These are phyloP conservation scores for Antitype chi DNA, from an alignment of 2,888 invertebrate species.

Conservation along the genomic window DNA sequence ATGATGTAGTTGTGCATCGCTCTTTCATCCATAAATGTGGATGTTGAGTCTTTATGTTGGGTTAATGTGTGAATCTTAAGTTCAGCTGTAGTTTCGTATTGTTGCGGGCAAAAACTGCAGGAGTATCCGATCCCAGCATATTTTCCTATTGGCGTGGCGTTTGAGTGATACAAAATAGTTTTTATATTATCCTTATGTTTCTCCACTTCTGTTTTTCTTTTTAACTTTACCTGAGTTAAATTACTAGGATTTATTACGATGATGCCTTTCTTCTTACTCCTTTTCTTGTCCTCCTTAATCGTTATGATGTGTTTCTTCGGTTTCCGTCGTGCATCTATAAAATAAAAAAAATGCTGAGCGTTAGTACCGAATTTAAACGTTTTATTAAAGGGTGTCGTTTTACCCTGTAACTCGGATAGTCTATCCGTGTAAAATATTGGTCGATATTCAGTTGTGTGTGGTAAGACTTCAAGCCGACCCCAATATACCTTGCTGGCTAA, in stretches of 20 bases:
- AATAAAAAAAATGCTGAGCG: conserved; percentile 1
- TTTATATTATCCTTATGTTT: conserved; percentile 77
- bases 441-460: no score
- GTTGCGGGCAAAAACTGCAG: conserved; percentile 79
- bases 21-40: conserved; percentile 75
- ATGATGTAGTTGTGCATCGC: conserved; percentile 67
- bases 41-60: conserved; percentile 71
- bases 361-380: conserved; percentile 8
- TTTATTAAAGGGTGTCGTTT: not conserved
- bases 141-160: conserved; percentile 82
- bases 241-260: conserved; percentile 39
- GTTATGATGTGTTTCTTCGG: conserved; percentile 33
- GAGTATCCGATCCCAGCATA: conserved; percentile 77
- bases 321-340: conserved; percentile 52
- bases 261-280: conserved; percentile 33
- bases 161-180: conserved; percentile 77
- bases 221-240: conserved; percentile 33
- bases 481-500: not conserved
- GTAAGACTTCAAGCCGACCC: not conserved
- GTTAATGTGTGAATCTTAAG: conserved; percentile 77
- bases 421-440: not conserved
- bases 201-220: conserved; percentile 61
- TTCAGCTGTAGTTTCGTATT: conserved; percentile 73
- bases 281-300: conserved; percentile 3
- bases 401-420: not conserved